Percentiles rank a stretch among this genome's conserved stretches.
phyloP scores from a whole-genome alignment of 2,113 vertebrate genomes.

The Pristiophorus japonicus region DNA sequence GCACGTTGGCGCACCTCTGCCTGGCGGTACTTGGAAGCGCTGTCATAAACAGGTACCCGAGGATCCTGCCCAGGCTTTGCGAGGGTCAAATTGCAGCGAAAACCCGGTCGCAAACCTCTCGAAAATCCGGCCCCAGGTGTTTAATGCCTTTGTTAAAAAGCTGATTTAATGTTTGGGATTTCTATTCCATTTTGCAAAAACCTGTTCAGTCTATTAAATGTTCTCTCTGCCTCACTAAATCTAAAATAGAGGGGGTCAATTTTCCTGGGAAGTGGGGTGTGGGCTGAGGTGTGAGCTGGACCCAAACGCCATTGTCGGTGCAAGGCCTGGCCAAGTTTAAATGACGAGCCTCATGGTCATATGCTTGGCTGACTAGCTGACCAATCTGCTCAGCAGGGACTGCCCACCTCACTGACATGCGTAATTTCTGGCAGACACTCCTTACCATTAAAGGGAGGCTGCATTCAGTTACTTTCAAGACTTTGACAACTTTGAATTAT shows the following conservation, averaged over 20 bases:
- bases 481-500: not conserved
- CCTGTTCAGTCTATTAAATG: not conserved
- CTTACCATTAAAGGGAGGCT: not conserved
- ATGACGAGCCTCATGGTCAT: not conserved
- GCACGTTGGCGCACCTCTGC: no score
- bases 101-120: no score
- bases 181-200: not conserved
- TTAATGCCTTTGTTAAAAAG: not conserved
- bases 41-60: no score
- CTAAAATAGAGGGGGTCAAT: not conserved
- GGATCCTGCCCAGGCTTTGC: no score
- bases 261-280: not conserved
- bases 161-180: not conserved
- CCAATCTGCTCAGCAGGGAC: not conserved
- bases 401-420: not conserved
- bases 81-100: no score
- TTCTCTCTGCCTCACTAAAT: not conserved
- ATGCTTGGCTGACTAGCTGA: not conserved
- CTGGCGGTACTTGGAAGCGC: no score
- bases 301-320: not conserved
- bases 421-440: not conserved
- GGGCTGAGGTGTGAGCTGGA: no score
- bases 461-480: not conserved
- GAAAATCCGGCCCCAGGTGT: no score
- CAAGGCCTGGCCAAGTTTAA: not conserved